These are phyloP conservation scores for Heteronetta atricapilla DNA, from an alignment of 2,113 vertebrate species.

Conservation along the genomic window DNA sequence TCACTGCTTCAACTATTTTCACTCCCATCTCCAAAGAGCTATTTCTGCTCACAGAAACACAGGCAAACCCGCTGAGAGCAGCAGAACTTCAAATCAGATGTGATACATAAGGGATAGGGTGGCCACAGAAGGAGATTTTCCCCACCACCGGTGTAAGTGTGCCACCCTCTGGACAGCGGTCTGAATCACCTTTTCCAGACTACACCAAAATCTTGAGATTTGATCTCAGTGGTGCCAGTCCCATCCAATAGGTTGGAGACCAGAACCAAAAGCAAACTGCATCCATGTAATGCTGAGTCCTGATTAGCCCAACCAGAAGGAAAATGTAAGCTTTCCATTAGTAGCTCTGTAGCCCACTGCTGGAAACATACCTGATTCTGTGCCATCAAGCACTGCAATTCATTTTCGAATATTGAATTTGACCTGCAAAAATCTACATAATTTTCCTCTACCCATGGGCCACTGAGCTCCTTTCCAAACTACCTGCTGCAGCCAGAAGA, in stretches of 20 bases:
- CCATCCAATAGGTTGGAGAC: neutral
- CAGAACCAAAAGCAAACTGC: accelerated
- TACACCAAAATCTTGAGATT: neutral
- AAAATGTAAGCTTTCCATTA: neutral
- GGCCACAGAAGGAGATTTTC: neutral
- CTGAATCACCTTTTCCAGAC: neutral
- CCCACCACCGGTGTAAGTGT: neutral
- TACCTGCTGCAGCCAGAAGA: neutral
- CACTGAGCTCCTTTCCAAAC: neutral
- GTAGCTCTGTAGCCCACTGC: neutral
- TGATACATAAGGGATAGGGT: neutral
- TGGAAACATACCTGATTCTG: neutral
- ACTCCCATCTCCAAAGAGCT: neutral
- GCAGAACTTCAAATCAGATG: neutral
- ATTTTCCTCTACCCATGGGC: neutral
- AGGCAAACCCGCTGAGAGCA: neutral
- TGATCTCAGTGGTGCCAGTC: neutral
- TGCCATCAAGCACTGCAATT: neutral
- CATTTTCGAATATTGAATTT: neutral
- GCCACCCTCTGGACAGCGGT: neutral
- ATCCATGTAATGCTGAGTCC: neutral
- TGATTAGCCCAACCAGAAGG: neutral
- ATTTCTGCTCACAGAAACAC: neutral
- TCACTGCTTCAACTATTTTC: neutral
- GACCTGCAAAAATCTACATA: neutral